These are phyloP conservation scores for Haemorhous mexicanus DNA, from an alignment of 2,113 vertebrate genomes.

Conservation along the genomic window DNA sequence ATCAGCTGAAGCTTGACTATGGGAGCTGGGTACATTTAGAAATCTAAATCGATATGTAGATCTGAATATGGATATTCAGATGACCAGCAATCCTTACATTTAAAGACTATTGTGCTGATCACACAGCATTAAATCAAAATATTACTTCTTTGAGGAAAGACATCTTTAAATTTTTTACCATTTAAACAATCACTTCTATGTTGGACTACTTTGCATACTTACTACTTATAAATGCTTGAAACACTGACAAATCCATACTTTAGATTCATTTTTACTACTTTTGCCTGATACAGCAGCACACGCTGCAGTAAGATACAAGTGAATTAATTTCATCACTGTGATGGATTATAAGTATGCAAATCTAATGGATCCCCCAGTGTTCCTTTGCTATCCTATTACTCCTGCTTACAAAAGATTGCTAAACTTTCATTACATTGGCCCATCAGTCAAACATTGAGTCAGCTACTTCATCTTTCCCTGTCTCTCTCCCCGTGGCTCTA, in stretches of 20 bases:
- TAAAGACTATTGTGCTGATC: background rate
- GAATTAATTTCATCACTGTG: constrained; percentile 42
- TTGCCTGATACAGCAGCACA: background rate
- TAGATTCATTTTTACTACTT: background rate
- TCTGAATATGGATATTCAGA: background rate
- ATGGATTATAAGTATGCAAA: constrained; percentile 48
- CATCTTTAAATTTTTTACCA: background rate
- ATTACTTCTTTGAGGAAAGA: background rate
- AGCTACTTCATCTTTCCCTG: constrained; percentile 12
- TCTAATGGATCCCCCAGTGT: constrained; percentile 30
- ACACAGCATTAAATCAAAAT: background rate
- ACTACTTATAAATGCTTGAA: background rate
- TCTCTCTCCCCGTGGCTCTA: constrained; percentile 1
- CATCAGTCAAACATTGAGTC: constrained; percentile 18
- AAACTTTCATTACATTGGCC: constrained; percentile 30
- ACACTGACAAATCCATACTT: background rate
- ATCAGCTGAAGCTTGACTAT: background rate
- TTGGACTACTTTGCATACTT: background rate
- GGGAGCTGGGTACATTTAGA: background rate
- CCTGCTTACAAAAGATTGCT: constrained; percentile 30
- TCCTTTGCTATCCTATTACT: constrained; percentile 19
- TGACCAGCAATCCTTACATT: background rate
- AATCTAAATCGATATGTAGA: background rate
- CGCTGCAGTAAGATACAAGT: background rate
- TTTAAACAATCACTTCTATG: background rate